Percentiles rank a stretch among this genome's conserved stretches.
Evolutionary conservation across 2,113 vertebrate species (phyloP).

Genomic region (Heloderma charlesbogerti): DNA sequence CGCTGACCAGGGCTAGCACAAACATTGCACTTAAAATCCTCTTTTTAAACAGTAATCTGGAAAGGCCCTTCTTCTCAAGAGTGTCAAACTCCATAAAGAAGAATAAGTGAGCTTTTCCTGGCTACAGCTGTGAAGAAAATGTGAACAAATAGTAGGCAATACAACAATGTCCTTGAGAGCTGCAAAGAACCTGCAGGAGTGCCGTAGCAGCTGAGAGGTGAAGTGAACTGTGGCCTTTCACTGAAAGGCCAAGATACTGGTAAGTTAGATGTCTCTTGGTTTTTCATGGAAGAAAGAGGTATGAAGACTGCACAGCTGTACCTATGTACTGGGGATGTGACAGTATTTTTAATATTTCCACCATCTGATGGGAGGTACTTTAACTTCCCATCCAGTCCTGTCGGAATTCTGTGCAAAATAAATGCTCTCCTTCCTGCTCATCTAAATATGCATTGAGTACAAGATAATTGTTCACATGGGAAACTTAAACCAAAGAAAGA

Average conservation of each 20-base stretch:
- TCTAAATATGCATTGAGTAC: neutral
- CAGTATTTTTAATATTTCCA: neutral
- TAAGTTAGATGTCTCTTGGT: neutral
- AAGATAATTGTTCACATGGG: neutral
- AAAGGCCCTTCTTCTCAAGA: neutral
- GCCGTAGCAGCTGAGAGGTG: neutral
- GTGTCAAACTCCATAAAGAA: neutral
- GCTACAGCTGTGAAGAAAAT: neutral
- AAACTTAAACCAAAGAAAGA: neutral
- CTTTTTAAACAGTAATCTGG: neutral
- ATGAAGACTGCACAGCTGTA: neutral
- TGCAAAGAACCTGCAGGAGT: neutral
- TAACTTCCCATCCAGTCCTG: neutral
- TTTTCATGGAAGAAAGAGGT: neutral
- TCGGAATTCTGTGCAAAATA: neutral
- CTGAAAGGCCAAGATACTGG: neutral
- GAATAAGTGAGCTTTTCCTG: neutral
- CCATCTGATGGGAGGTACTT: neutral
- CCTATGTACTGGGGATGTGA: neutral
- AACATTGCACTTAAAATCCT: neutral
- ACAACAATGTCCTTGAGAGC: constrained; percentile 2
- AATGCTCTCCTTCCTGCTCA: neutral
- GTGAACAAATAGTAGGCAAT: neutral
- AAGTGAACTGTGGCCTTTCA: neutral
- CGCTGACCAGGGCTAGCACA: neutral